Percentiles rank a stretch among this genome's conserved stretches.
phyloP scores from a whole-genome alignment of 2,888 invertebrate genomes.

The Automeris io region DNA sequence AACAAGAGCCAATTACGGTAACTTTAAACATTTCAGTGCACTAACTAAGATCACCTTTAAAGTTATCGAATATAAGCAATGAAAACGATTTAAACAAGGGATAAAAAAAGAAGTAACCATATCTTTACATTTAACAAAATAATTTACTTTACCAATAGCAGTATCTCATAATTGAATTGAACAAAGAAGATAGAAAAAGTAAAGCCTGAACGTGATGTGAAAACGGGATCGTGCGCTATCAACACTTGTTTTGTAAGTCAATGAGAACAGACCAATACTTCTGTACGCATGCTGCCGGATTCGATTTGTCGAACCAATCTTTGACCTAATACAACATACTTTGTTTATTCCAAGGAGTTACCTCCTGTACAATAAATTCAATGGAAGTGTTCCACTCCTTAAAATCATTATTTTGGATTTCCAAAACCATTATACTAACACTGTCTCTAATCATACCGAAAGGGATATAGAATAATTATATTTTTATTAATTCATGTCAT shows the following conservation, averaged over 20 bases:
- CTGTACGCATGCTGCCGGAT: slow-evolving; percentile 19
- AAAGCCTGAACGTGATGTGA: slow-evolving; percentile 61
- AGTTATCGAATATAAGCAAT: background rate
- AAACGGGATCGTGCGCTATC: slow-evolving; percentile 46
- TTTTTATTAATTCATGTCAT: no score
- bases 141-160: slow-evolving; percentile 42
- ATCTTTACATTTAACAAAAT: slow-evolving; percentile 33
- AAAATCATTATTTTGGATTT: no score
- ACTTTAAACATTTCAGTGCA: no score
- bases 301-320: slow-evolving; percentile 21
- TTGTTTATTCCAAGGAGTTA: no score
- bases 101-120: slow-evolving; percentile 25
- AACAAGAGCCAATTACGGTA: no score
- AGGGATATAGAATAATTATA: no score
- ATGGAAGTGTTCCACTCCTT: no score
- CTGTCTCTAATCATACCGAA: no score
- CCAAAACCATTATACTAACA: no score
- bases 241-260: slow-evolving; percentile 60
- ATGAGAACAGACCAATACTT: slow-evolving; percentile 32
- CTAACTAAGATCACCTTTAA: no score
- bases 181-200: slow-evolving; percentile 66
- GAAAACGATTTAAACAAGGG: slow-evolving; percentile 22
- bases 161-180: slow-evolving; percentile 62
- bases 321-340: slow-evolving; percentile 19
- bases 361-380: no score